Base-by-base conservation (phyloP, 2,113 vertebrate genomes). In the Trichechus manatus region DNA sequence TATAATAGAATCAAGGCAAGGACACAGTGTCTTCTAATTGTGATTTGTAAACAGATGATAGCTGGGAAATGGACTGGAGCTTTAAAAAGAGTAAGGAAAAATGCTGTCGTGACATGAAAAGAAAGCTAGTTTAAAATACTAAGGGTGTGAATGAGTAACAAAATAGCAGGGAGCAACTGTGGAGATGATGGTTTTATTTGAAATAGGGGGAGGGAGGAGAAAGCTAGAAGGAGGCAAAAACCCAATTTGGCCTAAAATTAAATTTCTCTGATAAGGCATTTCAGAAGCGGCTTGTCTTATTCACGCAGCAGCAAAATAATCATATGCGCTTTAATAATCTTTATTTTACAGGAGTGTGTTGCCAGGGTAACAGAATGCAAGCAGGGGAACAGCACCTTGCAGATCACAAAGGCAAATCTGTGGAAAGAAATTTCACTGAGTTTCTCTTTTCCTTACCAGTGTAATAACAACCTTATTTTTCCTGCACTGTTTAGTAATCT, bases 271-370 rank as follows among this genome's bases (percentile, higher is more conserved):
- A 98, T 99, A 98, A 99, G 98, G 98, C 98, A 98, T 98, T 99
- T 98, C 98, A 98, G 98, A 98, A 98, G 98, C 98, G 31, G 98
- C 98, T 97, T 98, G 98, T 98, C 98, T 98, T 98, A 98, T 98
- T 98, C 98, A 98, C 98, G 98, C 98, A 97, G 98, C 97, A 96
- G 98, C 98, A 98, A 98, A 99, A 99, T 99, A 99, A 99, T 99
- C 98, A 99, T 98, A 99, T 99, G 98, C 97, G 98, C 98, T 98
- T 99, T 99, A 99, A 99, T 99, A 98, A 99, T 99, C 98, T 99
- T 99, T 99, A 98, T 99, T 99, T 99, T 99, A 99, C 99, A 99
- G 99, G 98, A 98, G 97, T 98, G 97, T 50, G 99, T 99, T 99
- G 98, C 98, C 98, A 99, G 97, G 98, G 98, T 98, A 99, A 99